phyloP scores from a whole-genome alignment of 2,113 vertebrate genomes.

The Pundamilia nyererei region DNA sequence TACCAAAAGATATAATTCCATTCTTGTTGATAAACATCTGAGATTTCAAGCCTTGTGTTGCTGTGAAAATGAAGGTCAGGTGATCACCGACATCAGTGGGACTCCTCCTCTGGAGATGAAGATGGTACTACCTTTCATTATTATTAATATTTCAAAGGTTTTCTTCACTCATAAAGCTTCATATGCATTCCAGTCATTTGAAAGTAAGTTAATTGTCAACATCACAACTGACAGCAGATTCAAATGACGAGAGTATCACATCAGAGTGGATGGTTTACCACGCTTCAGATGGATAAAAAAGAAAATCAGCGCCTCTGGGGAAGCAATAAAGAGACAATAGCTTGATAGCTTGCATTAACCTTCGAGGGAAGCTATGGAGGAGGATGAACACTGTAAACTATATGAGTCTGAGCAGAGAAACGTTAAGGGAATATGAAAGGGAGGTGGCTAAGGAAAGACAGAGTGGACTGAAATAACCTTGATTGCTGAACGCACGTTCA shows the following conservation, averaged over 20 bases:
- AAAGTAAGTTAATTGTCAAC: background rate
- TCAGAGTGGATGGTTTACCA: background rate
- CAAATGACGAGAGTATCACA: background rate
- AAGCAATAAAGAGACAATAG: background rate
- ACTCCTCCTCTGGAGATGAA: background rate
- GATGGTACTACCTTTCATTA: background rate
- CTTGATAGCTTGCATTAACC: slow-evolving; percentile 21
- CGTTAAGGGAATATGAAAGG: slow-evolving; percentile 4
- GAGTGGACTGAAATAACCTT: slow-evolving; percentile 18
- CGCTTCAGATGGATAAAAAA: background rate
- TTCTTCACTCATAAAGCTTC: background rate
- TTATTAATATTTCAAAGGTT: background rate
- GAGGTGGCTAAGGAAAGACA: background rate
- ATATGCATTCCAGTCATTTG: background rate
- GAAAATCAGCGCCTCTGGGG: background rate
- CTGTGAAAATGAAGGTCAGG: background rate
- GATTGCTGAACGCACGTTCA: background rate
- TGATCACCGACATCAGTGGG: background rate
- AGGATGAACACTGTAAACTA: background rate
- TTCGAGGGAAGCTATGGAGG: background rate
- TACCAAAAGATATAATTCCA: background rate
- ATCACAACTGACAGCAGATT: background rate
- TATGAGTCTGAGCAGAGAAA: background rate
- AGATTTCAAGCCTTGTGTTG: background rate
- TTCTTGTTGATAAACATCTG: background rate